Evolutionary conservation across 2,797 vertebrate species (phyloP).

Genomic region (Sebastiscus albofasciatus): DNA sequence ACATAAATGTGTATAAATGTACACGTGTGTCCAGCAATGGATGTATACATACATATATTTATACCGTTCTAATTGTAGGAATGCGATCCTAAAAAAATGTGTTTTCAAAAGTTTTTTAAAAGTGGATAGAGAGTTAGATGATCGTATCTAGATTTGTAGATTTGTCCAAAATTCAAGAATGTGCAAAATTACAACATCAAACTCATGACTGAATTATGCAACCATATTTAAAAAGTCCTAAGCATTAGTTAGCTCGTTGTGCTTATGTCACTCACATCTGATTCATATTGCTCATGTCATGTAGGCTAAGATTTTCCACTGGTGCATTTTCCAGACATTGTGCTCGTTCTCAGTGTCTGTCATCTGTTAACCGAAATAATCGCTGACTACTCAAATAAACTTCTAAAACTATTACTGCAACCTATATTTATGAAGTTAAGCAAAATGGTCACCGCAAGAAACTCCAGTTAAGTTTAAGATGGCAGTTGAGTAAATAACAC

Average conservation of each 20-base stretch:
- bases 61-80: too few species aligned
- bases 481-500: background rate
- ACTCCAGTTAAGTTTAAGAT: background rate
- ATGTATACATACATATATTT: too few species aligned
- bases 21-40: too few species aligned
- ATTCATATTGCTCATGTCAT: background rate
- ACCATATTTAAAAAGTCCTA: background rate
- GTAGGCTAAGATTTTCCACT: background rate
- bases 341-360: background rate
- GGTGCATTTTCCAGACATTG: background rate
- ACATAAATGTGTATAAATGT: too few species aligned
- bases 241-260: background rate
- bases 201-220: background rate
- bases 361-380: background rate
- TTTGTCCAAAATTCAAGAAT: background rate
- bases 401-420: background rate
- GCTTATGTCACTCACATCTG: background rate
- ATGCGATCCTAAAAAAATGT: too few species aligned
- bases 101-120: too few species aligned
- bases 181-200: background rate
- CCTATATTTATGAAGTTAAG: background rate
- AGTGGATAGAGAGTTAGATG: too few species aligned
- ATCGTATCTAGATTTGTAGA: background rate
- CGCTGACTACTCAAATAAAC: background rate
- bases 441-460: background rate